Percentiles rank a stretch among this genome's conserved stretches.
Evolutionary conservation across 2,113 vertebrate species (phyloP).

Genomic region (Periophthalmus modestus): DNA sequence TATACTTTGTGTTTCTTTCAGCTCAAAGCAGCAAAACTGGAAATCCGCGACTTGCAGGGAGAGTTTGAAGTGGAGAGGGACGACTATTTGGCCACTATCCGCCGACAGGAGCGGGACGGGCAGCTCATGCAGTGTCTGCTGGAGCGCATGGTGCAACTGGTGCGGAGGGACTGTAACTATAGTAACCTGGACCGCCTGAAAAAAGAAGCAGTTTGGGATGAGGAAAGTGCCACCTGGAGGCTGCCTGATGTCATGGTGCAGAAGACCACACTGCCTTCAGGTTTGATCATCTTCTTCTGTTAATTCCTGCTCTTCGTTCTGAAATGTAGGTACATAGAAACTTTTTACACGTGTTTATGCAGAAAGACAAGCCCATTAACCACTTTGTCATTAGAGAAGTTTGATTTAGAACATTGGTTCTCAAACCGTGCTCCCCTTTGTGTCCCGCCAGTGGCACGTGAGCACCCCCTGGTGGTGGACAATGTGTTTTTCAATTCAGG

Average conservation of each 20-base stretch:
- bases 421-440: too few species aligned
- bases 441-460: too few species aligned
- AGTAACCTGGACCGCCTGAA: constrained; percentile 84
- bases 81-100: constrained; percentile 84
- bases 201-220: constrained; percentile 82
- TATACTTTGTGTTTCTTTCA: constrained; percentile 46
- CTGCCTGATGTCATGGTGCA: constrained; percentile 81
- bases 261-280: constrained; percentile 84
- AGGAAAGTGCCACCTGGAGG: constrained; percentile 83
- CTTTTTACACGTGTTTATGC: too few species aligned
- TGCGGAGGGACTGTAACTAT: constrained; percentile 86
- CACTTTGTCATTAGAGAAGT: too few species aligned
- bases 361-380: too few species aligned
- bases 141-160: constrained; percentile 81
- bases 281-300: constrained; percentile 55
- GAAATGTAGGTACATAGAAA: background rate
- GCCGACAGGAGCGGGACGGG: constrained; percentile 80
- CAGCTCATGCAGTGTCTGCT: constrained; percentile 83
- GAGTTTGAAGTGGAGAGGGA: constrained; percentile 88
- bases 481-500: too few species aligned
- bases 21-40: constrained; percentile 83
- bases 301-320: background rate
- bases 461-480: too few species aligned
- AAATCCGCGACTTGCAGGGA: constrained; percentile 86
- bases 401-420: too few species aligned